Conservation (phyloP, 2,797 vertebrate genomes). For the Onychomys leucogaster region DNA sequence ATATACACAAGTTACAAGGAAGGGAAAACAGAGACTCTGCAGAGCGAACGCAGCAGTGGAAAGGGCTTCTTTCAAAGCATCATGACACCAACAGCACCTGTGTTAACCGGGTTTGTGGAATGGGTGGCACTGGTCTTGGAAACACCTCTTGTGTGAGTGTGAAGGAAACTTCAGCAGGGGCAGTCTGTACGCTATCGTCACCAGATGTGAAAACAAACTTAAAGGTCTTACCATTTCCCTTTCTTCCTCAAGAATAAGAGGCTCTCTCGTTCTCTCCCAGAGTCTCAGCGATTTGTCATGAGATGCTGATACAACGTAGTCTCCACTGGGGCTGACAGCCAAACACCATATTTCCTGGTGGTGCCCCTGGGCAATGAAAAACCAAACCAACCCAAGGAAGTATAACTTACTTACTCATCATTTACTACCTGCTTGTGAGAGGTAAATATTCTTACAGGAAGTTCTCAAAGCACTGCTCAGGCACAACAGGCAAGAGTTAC, state of each 20-base stretch:
- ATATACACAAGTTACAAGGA: conserved; percentile 44
- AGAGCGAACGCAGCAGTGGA: neutral
- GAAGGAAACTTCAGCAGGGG: neutral
- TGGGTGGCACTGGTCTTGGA: neutral
- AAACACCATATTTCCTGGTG: conserved; percentile 97
- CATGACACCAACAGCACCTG: too few relatives aligned
- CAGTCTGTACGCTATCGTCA: neutral
- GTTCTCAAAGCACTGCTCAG: neutral
- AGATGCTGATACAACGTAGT: conserved; percentile 95
- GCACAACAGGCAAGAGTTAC: conserved; percentile 84
- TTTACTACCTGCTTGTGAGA: accelerated
- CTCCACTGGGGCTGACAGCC: conserved; percentile 95
- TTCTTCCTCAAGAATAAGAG: conserved; percentile 97
- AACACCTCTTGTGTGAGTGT: neutral
- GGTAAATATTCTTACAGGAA: neutral
- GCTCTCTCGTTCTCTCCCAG: conserved; percentile 97
- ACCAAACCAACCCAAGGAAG: neutral
- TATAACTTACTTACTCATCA: neutral
- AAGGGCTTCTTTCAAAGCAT: neutral
- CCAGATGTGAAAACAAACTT: neutral
- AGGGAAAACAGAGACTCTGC: neutral
- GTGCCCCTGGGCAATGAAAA: conserved; percentile 90
- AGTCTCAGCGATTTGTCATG: conserved; percentile 98
- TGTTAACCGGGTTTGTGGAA: neutral
- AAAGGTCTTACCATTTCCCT: conserved; percentile 93